A percentile compares a stretch with the other conserved stretches of the same genome.
Conservation (phyloP, 1,140 invertebrate genomes). For the Drosophila azteca region DNA sequence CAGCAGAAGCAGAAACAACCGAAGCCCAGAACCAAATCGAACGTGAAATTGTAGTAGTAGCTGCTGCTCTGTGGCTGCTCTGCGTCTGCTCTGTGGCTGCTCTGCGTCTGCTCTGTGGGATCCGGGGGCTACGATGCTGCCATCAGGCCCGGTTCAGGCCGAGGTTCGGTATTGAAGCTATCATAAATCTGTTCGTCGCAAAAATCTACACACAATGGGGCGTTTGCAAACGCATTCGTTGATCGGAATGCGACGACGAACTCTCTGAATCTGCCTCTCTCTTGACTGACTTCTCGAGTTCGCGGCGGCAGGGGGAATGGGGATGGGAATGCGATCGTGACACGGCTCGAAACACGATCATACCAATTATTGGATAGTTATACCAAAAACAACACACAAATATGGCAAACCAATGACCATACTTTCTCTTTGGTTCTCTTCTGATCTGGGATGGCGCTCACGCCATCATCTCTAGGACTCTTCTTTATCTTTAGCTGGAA, state of each 20-base stretch:
- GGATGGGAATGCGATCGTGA: slow-evolving; percentile 30
- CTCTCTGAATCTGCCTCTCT: slow-evolving; percentile 47
- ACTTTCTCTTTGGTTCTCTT: background rate
- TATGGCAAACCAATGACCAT: too few relatives aligned
- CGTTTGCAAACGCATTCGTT: slow-evolving; percentile 80
- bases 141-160: slow-evolving; percentile 23
- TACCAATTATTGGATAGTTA: background rate
- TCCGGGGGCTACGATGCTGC: slow-evolving; percentile 36
- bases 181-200: slow-evolving; percentile 82
- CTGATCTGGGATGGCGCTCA: too few relatives aligned
- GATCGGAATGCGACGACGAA: slow-evolving; percentile 69
- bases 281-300: slow-evolving; percentile 37
- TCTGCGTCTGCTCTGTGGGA: slow-evolving; percentile 20
- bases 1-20: slow-evolving; percentile 27
- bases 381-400: background rate
- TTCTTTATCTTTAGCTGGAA: too few relatives aligned
- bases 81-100: background rate
- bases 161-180: slow-evolving; percentile 66
- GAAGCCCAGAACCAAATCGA: slow-evolving; percentile 13
- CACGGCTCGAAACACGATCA: background rate
- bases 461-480: too few relatives aligned
- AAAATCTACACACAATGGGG: slow-evolving; percentile 83
- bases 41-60: slow-evolving; percentile 1
- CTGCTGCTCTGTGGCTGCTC: background rate
- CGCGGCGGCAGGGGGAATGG: slow-evolving; percentile 7